Conservation (phyloP, 1,140 invertebrate species). For the Galendromus occidentalis region DNA sequence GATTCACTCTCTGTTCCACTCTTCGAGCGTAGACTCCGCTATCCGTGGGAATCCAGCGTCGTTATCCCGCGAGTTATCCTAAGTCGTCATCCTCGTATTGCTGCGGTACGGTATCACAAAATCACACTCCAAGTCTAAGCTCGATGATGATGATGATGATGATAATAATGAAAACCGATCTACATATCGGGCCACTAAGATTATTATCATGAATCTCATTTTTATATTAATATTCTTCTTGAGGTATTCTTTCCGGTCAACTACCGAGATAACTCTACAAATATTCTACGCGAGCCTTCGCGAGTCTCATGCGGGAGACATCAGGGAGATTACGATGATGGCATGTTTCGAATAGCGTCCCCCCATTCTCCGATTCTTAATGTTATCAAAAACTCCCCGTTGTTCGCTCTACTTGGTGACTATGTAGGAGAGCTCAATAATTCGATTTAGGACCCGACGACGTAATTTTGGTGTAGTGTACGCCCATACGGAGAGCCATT, state of each 20-base stretch:
- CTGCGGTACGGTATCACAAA: slow-evolving; percentile 9
- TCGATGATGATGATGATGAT: background rate
- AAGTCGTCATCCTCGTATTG: background rate
- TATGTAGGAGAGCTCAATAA: slow-evolving; percentile 8
- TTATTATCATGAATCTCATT: background rate
- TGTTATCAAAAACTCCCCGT: background rate
- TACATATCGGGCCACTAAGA: background rate
- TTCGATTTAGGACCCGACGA: background rate
- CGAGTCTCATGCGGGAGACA: background rate
- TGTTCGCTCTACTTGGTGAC: background rate
- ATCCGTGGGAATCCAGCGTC: background rate
- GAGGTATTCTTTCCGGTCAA: background rate
- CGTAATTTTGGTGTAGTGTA: background rate
- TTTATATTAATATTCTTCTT: background rate
- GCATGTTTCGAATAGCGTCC: background rate
- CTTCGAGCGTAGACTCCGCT: too few relatives aligned
- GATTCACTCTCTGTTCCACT: too few relatives aligned
- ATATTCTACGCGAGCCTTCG: background rate
- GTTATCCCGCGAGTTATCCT: background rate
- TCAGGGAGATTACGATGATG: background rate
- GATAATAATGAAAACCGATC: background rate
- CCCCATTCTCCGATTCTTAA: background rate
- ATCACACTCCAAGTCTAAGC: slow-evolving; percentile 9
- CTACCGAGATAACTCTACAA: background rate
- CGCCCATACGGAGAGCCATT: background rate